Base-by-base conservation (phyloP, 2,888 invertebrate genomes). In the Lucinisca nassula region DNA sequence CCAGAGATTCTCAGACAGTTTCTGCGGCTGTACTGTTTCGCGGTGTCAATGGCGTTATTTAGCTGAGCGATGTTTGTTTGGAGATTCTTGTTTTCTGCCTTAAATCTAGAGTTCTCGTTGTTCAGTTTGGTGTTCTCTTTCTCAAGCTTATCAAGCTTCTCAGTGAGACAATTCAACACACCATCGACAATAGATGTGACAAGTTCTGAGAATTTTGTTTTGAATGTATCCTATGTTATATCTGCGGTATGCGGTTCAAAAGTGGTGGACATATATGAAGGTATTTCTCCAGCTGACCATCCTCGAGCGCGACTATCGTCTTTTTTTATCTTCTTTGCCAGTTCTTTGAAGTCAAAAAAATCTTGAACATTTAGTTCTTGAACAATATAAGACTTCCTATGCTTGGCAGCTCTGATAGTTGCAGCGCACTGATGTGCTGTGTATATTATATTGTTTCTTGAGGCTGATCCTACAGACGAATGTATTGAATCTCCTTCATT, bases 401-500 rank as follows among this genome's bases (percentile, higher is more conserved):
- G 75, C 6, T 80, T 49, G 10, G 80, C 70, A 21, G 32, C n/a
- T 51, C 83, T 35, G 21, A 87, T 73, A 35, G 72, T 40, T 4
- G 83, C 73, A 55, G 83, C 83, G 79, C 83, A 84, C 76, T 87
- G 77, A 8, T 37, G 30, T 2, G 83, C 84, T 27, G 87, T 61
- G 37, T 83, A 76, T 8, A 80, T 51, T 1, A 21, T 32, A 17
- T 21, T 72, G 30, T 70, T 10, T 51, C 30, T 76, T 30, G 61
- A 79, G 21, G 83, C 72, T 38, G 37, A 24, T 78, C 74, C 78
- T 14, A 84, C 45, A 27, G 83, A 21, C 0, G 83, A 38, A 74
- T 84, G 83, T 37, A 83, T 76, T 2, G 73, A 74, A 49, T 84
- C 83, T 0, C 74, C 61, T 24, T 79, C 79, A 79, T 74, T 78